Conservation (phyloP, 2,888 invertebrate species). For the Eilema griseolum region DNA sequence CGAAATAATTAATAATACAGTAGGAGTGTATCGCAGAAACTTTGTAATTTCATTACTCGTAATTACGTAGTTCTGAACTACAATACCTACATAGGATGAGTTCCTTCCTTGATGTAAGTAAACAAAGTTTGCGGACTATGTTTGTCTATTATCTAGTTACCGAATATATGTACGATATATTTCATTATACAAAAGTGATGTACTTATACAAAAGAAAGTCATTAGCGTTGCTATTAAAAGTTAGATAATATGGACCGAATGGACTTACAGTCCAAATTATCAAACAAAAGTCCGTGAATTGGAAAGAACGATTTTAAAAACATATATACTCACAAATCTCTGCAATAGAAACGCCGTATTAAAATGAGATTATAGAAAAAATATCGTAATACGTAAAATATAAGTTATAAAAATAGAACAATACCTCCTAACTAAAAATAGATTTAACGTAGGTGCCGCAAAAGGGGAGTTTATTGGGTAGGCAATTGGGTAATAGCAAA, state of each 20-base stretch:
- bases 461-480: conserved; percentile 7
- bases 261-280: no score
- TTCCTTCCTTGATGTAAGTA: conserved; percentile 11
- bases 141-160: neutral
- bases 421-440: conserved; percentile 14
- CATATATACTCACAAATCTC: no score
- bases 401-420: conserved; percentile 4
- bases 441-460: conserved; percentile 10
- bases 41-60: conserved; percentile 31
- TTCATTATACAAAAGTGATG: neutral
- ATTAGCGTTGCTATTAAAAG: no score
- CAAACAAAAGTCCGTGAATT: no score
- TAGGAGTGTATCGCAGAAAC: conserved; percentile 22
- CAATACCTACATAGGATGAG: neutral
- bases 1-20: conserved; percentile 24
- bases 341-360: no score
- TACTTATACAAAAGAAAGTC: no score
- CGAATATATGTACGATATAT: neutral
- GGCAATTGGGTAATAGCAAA: neutral
- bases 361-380: neutral
- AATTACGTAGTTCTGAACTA: conserved; percentile 29
- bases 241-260: no score
- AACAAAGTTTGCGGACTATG: neutral
- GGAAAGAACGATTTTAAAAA: no score
- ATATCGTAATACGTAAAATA: neutral